Conservation (phyloP, 2,888 invertebrate genomes). For the Drosophila limbata region DNA sequence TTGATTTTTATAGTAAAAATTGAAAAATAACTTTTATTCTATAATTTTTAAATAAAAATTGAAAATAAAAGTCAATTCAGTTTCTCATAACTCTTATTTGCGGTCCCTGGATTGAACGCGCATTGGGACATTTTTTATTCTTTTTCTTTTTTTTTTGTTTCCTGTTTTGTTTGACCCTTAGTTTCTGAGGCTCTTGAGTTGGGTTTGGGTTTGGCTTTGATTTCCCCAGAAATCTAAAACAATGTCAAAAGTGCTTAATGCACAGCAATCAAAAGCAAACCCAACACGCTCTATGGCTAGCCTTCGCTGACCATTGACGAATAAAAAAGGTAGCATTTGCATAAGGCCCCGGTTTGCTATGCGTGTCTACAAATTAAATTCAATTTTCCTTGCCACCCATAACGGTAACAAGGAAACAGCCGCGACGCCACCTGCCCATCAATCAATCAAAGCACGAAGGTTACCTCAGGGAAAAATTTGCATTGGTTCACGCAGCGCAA, state of each 20-base stretch:
- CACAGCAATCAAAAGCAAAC: constrained; percentile 61
- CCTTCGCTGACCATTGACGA: constrained; percentile 34
- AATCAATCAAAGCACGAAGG: constrained; percentile 80
- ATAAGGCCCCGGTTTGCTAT: constrained; percentile 52
- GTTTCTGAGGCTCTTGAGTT: constrained; percentile 24
- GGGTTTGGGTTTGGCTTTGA: constrained; percentile 46
- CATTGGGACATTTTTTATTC: constrained; percentile 28
- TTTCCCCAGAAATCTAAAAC: constrained; percentile 74
- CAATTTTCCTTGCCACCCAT: constrained; percentile 60
- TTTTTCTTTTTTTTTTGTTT: not conserved
- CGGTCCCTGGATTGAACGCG: constrained; percentile 70
- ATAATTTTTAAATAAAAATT: too few relatives aligned
- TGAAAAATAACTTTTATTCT: too few relatives aligned
- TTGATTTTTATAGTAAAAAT: too few relatives aligned
- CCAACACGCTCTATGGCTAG: constrained; percentile 22
- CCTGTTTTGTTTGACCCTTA: constrained; percentile 17
- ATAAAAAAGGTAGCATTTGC: constrained; percentile 60
- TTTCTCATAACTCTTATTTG: too few relatives aligned
- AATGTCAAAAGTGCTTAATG: constrained; percentile 77
- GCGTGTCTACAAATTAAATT: constrained; percentile 79
- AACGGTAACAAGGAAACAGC: constrained; percentile 43
- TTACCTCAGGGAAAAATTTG: constrained; percentile 79
- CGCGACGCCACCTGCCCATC: constrained; percentile 65
- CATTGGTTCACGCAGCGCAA: constrained; percentile 72
- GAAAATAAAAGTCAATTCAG: too few relatives aligned